These are phyloP conservation scores for Spheniscus humboldti DNA, from an alignment of 2,797 vertebrate genomes.

Conservation along the genomic window DNA sequence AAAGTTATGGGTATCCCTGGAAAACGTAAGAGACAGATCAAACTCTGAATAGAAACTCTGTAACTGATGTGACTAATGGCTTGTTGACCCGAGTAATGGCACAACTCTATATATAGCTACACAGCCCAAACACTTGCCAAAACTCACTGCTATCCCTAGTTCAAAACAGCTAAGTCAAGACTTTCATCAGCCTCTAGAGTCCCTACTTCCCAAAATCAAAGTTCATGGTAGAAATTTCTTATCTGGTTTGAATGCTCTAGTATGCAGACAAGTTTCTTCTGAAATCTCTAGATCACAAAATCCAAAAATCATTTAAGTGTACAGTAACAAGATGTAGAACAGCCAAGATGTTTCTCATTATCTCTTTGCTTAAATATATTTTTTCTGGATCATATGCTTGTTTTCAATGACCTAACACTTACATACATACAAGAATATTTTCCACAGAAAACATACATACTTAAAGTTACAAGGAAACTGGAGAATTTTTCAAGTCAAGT, in stretches of 20 bases:
- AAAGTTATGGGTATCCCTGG: background rate
- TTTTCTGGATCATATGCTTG: background rate
- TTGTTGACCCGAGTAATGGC: background rate
- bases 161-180: background rate
- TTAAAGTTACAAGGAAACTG: background rate
- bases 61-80: background rate
- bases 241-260: background rate
- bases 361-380: background rate
- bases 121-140: background rate
- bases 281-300: background rate
- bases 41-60: background rate
- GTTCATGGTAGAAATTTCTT: background rate
- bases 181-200: background rate
- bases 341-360: background rate
- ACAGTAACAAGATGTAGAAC: background rate
- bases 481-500: background rate
- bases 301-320: background rate
- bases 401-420: background rate
- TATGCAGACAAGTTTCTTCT: background rate
- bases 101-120: background rate
- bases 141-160: background rate
- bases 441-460: background rate
- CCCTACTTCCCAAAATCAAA: background rate
- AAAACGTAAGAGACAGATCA: background rate
- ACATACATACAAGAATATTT: background rate